Conservation (phyloP, 2,113 vertebrate genomes). For the Ammodytes dubius region DNA sequence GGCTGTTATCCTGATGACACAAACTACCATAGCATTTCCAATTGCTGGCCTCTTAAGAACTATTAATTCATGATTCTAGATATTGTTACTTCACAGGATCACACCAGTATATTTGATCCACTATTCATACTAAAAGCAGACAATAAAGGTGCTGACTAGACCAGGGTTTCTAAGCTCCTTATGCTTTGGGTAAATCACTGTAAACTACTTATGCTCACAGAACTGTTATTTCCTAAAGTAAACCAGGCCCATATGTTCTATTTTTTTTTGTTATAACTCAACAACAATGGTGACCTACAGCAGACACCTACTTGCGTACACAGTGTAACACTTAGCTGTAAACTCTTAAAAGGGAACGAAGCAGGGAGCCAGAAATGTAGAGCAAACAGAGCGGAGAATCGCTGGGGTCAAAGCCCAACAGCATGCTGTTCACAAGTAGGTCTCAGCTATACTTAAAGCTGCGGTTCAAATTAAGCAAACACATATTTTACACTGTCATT, state of each 20-base stretch:
- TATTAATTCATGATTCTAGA: slow-evolving; percentile 14
- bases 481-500: background rate
- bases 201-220: background rate
- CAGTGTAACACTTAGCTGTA: background rate
- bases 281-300: background rate
- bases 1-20: slow-evolving; percentile 41
- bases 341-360: slow-evolving; percentile 1
- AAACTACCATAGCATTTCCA: slow-evolving; percentile 37
- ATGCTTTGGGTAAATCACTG: background rate
- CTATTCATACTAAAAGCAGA: background rate
- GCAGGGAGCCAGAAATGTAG: background rate
- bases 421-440: slow-evolving; percentile 5
- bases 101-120: background rate
- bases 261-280: background rate
- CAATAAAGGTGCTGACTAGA: slow-evolving; percentile 1
- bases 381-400: slow-evolving; percentile 30
- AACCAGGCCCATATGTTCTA: background rate
- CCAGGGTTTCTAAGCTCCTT: background rate
- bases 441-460: background rate
- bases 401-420: slow-evolving; percentile 29
- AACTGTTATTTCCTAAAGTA: background rate
- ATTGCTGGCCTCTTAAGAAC: background rate
- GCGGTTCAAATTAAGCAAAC: background rate
- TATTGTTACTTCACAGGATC: background rate
- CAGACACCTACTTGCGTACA: background rate